These are phyloP conservation scores for Blastobasis adustella DNA, from an alignment of 2,888 invertebrate genomes.

Conservation along the genomic window DNA sequence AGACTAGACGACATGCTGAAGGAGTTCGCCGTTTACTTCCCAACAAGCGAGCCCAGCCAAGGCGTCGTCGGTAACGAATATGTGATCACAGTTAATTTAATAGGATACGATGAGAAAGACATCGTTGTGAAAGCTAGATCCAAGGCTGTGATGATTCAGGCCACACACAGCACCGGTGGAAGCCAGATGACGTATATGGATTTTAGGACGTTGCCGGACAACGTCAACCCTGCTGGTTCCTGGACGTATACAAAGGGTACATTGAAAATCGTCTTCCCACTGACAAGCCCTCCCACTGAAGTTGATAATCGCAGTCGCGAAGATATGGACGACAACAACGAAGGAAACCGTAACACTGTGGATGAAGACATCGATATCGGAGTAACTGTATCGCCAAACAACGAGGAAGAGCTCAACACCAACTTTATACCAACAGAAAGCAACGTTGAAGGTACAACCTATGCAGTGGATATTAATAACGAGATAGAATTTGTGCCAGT, in stretches of 20 bases:
- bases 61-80: slow-evolving; percentile 41
- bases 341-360: slow-evolving; percentile 9
- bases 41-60: slow-evolving; percentile 22
- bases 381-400: slow-evolving; percentile 20
- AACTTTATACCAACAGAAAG: slow-evolving; percentile 30
- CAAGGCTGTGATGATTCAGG: slow-evolving; percentile 53
- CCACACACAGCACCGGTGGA: slow-evolving; percentile 24
- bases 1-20: slow-evolving; percentile 36
- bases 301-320: slow-evolving; percentile 30
- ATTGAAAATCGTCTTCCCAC: slow-evolving; percentile 42
- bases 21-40: slow-evolving; percentile 36
- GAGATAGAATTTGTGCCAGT: slow-evolving; percentile 56
- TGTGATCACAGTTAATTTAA: slow-evolving; percentile 36
- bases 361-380: slow-evolving; percentile 36
- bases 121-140: slow-evolving; percentile 52
- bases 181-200: slow-evolving; percentile 34
- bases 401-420: slow-evolving; percentile 21
- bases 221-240: slow-evolving; percentile 38
- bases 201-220: slow-evolving; percentile 36
- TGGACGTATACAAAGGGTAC: slow-evolving; percentile 42
- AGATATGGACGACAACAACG: slow-evolving; percentile 27
- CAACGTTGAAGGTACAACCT: slow-evolving; percentile 50
- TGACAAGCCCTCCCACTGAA: slow-evolving; percentile 18
- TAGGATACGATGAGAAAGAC: slow-evolving; percentile 47
- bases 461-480: slow-evolving; percentile 49